Conservation (phyloP, 1,140 invertebrate genomes). For the Apis cerana region DNA sequence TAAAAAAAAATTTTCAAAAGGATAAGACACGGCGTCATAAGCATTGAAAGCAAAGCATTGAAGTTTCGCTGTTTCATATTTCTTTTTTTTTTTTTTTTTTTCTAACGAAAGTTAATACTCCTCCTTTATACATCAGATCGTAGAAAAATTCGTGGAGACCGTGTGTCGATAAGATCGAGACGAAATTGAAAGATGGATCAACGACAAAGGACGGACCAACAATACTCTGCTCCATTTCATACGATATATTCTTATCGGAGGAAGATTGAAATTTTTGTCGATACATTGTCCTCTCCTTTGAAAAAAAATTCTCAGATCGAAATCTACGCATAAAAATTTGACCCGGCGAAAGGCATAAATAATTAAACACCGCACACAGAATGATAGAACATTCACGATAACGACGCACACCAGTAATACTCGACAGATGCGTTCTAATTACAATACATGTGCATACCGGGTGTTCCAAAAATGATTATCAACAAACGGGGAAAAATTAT, state of each 20-base stretch:
- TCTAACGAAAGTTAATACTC: background rate
- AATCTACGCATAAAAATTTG: background rate
- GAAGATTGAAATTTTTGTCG: background rate
- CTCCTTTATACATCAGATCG: too few species aligned
- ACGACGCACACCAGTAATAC: too few species aligned
- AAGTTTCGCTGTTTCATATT: background rate
- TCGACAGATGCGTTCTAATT: too few species aligned
- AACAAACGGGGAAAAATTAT: background rate
- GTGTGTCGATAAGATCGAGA: background rate
- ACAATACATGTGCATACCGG: too few species aligned
- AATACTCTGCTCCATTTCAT: background rate
- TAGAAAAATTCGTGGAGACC: background rate
- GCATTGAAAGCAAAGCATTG: too few species aligned
- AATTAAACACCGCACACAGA: background rate
- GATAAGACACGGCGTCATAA: too few species aligned
- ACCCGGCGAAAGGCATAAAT: background rate
- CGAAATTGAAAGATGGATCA: background rate
- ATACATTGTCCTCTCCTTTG: background rate
- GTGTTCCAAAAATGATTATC: background rate
- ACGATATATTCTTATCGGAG: too few species aligned
- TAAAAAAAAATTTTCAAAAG: too few species aligned
- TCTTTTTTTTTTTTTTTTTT: too few species aligned
- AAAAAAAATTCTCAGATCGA: background rate
- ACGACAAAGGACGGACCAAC: background rate
- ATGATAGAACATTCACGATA: too few species aligned